These are phyloP conservation scores for Epinotia brunnichana DNA, from an alignment of 2,888 invertebrate genomes.

Conservation along the genomic window DNA sequence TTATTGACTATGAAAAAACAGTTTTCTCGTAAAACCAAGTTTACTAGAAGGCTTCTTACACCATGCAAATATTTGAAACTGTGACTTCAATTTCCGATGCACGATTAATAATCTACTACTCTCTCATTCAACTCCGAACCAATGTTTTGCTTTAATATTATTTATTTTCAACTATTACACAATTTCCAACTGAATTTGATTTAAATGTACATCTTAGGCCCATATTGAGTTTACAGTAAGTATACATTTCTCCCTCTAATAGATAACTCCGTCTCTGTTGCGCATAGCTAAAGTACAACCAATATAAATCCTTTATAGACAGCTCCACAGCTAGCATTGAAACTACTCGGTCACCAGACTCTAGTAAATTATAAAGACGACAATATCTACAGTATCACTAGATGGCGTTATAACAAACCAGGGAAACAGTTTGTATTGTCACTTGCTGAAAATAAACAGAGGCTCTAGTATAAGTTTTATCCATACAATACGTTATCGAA, in stretches of 20 bases:
- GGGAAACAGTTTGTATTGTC: too few species aligned
- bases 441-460: too few species aligned
- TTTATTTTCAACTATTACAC: background rate
- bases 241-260: conserved; percentile 22
- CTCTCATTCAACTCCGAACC: background rate
- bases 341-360: background rate
- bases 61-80: too few species aligned
- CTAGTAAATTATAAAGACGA: background rate
- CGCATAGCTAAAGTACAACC: background rate
- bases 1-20: too few species aligned
- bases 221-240: conserved; percentile 7
- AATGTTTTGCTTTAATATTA: background rate
- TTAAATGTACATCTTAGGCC: conserved; percentile 10
- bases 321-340: conserved; percentile 8
- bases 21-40: too few species aligned
- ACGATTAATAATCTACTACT: too few species aligned
- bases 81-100: too few species aligned
- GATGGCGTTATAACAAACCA: background rate
- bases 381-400: background rate
- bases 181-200: conserved; percentile 11
- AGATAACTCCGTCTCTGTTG: background rate
- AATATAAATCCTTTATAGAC: background rate
- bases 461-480: too few species aligned
- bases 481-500: too few species aligned
- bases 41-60: too few species aligned